These are phyloP conservation scores for Hyperoplus lanceolatus DNA, from an alignment of 2,797 vertebrate genomes.

Conservation along the genomic window DNA sequence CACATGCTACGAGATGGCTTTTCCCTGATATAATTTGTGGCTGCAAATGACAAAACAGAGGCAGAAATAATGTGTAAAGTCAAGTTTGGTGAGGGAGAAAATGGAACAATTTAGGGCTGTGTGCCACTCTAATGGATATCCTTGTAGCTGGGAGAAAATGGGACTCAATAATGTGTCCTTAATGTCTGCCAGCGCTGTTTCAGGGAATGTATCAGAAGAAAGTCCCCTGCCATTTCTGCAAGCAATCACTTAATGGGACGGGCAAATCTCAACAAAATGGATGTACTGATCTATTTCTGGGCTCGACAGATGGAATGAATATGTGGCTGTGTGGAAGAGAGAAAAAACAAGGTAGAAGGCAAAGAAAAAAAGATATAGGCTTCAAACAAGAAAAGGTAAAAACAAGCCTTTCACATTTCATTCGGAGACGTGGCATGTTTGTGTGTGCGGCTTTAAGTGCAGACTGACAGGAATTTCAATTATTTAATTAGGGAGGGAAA, in stretches of 20 bases:
- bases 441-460: slow-evolving; percentile 91
- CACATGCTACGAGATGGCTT: slow-evolving; percentile 87
- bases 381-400: slow-evolving; percentile 80
- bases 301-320: slow-evolving; percentile 89
- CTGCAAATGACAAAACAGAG: slow-evolving; percentile 89
- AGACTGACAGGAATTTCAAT: slow-evolving; percentile 99
- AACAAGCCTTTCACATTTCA: slow-evolving; percentile 87
- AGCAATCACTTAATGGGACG: slow-evolving; percentile 98
- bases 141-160: slow-evolving; percentile 86
- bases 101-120: slow-evolving; percentile 90
- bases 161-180: slow-evolving; percentile 85
- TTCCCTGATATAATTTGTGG: slow-evolving; percentile 88
- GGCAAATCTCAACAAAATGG: slow-evolving; percentile 93
- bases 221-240: slow-evolving; percentile 90
- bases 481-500: slow-evolving; percentile 99
- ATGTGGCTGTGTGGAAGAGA: slow-evolving; percentile 83
- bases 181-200: slow-evolving; percentile 89
- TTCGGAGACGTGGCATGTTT: slow-evolving; percentile 78
- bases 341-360: slow-evolving; percentile 74
- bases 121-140: slow-evolving; percentile 91
- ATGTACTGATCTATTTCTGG: slow-evolving; percentile 91
- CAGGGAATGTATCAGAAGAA: slow-evolving; percentile 91
- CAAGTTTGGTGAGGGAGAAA: slow-evolving; percentile 91
- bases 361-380: slow-evolving; percentile 66
- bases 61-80: slow-evolving; percentile 89